These are phyloP conservation scores for Eilema griseolum DNA, from an alignment of 2,888 invertebrate genomes.

Conservation along the genomic window DNA sequence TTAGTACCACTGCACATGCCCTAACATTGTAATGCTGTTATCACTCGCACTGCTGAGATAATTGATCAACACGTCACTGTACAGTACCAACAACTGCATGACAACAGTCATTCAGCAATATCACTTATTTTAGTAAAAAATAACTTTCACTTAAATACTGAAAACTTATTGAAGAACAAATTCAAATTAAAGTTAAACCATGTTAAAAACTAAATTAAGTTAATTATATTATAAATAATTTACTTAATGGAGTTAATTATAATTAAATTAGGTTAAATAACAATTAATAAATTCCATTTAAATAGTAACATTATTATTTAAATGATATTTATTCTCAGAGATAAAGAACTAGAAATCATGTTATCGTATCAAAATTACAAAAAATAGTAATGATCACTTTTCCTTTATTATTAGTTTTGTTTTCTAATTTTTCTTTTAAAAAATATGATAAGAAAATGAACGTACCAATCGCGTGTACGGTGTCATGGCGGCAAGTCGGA, in stretches of 20 bases:
- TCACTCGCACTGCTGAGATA: slow-evolving; percentile 32
- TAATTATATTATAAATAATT: neutral
- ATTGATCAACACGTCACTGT: slow-evolving; percentile 49
- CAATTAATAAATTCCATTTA: neutral
- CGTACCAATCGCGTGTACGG: slow-evolving; percentile 81
- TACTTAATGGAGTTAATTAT: neutral
- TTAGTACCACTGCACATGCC: slow-evolving; percentile 12
- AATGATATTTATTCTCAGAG: neutral
- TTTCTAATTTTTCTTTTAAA: slow-evolving; percentile 17
- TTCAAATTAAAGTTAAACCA: neutral
- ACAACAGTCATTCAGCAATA: slow-evolving; percentile 63
- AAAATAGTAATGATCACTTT: neutral
- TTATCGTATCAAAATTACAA: neutral
- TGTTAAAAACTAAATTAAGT: neutral
- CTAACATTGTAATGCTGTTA: neutral
- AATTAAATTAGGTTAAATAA: slow-evolving; percentile 21
- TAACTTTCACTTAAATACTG: slow-evolving; percentile 45
- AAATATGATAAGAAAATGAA: slow-evolving; percentile 57
- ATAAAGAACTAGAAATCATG: neutral
- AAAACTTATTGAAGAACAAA: slow-evolving; percentile 23
- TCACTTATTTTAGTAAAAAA: slow-evolving; percentile 56
- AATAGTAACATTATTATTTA: neutral
- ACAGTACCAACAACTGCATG: slow-evolving; percentile 44
- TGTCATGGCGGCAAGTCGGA: slow-evolving; percentile 81
- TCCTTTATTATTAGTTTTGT: slow-evolving; percentile 4